These are phyloP conservation scores for Loripinus fragilis DNA, from an alignment of 2,888 invertebrate genomes.

Conservation along the genomic window DNA sequence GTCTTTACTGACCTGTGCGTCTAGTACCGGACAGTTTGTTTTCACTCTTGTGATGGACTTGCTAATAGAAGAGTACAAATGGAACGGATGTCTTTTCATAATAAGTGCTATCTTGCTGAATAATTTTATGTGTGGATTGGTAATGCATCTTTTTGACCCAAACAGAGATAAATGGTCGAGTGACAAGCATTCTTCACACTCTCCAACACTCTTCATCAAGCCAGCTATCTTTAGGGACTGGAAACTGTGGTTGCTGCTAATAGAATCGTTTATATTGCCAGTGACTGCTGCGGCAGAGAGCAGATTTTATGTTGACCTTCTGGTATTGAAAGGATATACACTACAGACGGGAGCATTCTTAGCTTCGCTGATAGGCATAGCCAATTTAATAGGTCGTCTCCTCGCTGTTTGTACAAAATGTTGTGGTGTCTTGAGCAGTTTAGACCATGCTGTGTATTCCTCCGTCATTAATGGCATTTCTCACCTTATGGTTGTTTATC, in stretches of 20 bases:
- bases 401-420: background rate
- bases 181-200: background rate
- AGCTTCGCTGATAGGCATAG: background rate
- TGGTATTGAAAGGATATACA: background rate
- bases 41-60: background rate
- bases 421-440: background rate
- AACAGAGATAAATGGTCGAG: background rate
- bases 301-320: slow-evolving; percentile 8
- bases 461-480: background rate
- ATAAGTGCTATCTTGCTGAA: background rate
- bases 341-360: background rate
- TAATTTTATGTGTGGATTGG: background rate
- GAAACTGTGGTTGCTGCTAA: background rate
- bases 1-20: background rate
- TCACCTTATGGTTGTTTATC: slow-evolving; percentile 10
- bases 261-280: background rate
- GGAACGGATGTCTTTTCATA: background rate
- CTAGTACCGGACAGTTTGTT: background rate
- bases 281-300: background rate
- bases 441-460: background rate
- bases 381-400: background rate
- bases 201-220: background rate
- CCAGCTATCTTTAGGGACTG: background rate
- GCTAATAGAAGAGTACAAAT: background rate
- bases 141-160: background rate